Evolutionary conservation across 2,113 vertebrate species (phyloP), one percentile per base, ranked within the genome.

Genomic region (Psittacus erithacus): DNA sequence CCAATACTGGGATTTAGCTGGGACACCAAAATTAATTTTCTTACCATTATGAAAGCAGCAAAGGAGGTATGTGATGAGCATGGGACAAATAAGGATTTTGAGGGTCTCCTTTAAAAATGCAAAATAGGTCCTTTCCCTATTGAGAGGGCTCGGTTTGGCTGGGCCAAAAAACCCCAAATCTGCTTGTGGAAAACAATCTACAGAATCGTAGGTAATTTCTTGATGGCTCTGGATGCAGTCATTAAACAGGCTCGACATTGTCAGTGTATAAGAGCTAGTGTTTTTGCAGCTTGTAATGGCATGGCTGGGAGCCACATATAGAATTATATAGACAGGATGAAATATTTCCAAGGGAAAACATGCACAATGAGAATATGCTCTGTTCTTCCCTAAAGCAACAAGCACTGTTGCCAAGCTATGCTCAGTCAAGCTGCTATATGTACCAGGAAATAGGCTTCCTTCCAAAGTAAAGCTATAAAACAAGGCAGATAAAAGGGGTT

Each of bases 381-480:
- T 95, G 86, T 92, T 96, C 94, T 94, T 80, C 95, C 97, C 94
- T 94, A 96, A 95, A 96, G 87, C 95, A 96, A 96, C 90, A 97
- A 91, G 68, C 89, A 53, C 86, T 67, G 76, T 76, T 96, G 96
- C 96, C 96, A 97, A 96, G 93, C 94, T 86, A 77, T 92, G 94
- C 88, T 96, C 80, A 88, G 85, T 93, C 93, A 96, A 94, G 94
- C 92, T 96, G 94, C 93, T 95, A 84, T 93, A 96, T 1, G 84
- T 96, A 96, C 94, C 93, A 95, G 93, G 96, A 96, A 96, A 95
- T 16, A 92, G 92, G 93, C 91, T 92, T 85, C 50, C 59, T 93
- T 96, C 97, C 95, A 96, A 92, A 49, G 79, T 93, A 97, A 97
- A 97, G 90, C 94, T 94, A 93, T 95, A 96, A 97, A 96, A 84